Evolutionary conservation across 2,113 vertebrate genomes (phyloP), one percentile per base, ranked within the genome.

Genomic region (Copsychus sechellarum): DNA sequence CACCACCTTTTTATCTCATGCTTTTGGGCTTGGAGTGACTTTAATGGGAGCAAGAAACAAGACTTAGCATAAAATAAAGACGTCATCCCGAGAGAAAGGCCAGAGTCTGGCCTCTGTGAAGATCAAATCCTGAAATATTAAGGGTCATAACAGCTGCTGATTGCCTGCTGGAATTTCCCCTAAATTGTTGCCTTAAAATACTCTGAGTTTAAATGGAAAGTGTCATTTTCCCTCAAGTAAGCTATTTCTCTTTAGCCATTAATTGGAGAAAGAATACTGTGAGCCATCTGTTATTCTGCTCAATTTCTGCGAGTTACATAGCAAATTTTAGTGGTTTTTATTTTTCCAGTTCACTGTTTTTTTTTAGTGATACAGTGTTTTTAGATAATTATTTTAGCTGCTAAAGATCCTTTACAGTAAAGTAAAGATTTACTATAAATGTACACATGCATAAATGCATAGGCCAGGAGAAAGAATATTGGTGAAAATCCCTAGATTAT

Each of bases 171-270:
- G 64, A 81, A 62, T 95, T 95, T 78, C 51, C 71, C 25, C 34
- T 60, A 88, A 92, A 57, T 83, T 80, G 51, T 71, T 94, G 25
- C 67, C 53, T 92, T 88, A 71, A 88, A 96, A 90, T 86, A 70
- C 72, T 74, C 25, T 4, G 29, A 26, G 40, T 92, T 94, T 83
- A 92, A 96, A 94, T 93, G 48, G 56, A 88, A 93, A 88, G 56
- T 90, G 76, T 90, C 20, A 61, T 94, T 96, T 96, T 71, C 38
- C 64, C 64, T 56, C 60, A 84, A 72, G 80, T 88, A 83, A 86
- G 64, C 71, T 83, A 60, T 88, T 96, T 86, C 76, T 93, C 85
- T 92, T 90, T 74, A 86, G 64, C 64, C 25, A 64, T 95, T 96
- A 96, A 93, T 86, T 92, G 90, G 29, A 92, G 76, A 70, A 78